Base-by-base conservation (phyloP, 2,797 vertebrate species). In the Mustela erminea region DNA sequence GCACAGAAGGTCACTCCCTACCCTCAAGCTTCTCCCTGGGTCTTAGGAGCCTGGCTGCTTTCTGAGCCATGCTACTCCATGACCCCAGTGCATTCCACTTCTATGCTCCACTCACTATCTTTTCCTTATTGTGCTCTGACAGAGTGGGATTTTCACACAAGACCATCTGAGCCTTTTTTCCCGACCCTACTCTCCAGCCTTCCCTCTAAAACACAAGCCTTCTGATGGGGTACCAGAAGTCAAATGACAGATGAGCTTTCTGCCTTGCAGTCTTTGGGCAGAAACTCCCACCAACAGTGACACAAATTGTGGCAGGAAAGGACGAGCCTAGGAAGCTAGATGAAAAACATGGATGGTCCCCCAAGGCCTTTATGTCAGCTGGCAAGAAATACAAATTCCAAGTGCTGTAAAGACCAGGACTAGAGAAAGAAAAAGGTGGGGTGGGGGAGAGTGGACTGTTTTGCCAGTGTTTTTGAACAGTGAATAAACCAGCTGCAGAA, bases 401-500 rank as follows among this genome's bases (percentile, higher is more conserved):
- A 95, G 74, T 75, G 13, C 83, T 81, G 41, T 89, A 85, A 95
- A 97, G 97, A 97, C 92, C 81, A 91, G 54, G 96, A 58, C 93
- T 87, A 95, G 93, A 91, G 90, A 96, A 96, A 92, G 95, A 97
- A 95, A 96, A 60, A 95, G 90, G 96, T 38, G n/a, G 96, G 29
- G 75, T 52, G 1, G 25, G 32, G 32, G 9, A 35, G 7, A 32
- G 27, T 20, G 89, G 95, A 97, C 91, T 96, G 87, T 96, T 93
- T 82, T 95, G 98, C 98, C 98, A 98, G 29, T 98, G 84, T 95
- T 98, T 98, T 98, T 98, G 98, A 98, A 98, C 97, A 97, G 97
- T 93, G 98, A 98, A 97, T 98, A 98, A 98, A 98, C 97, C 98
- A 98, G 98, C 98, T 98, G 98, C 96, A 97, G 98, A 78, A 89